phyloP scores from a whole-genome alignment of 64 coral and sea anemone genomes.

The Montipora foliosa region DNA sequence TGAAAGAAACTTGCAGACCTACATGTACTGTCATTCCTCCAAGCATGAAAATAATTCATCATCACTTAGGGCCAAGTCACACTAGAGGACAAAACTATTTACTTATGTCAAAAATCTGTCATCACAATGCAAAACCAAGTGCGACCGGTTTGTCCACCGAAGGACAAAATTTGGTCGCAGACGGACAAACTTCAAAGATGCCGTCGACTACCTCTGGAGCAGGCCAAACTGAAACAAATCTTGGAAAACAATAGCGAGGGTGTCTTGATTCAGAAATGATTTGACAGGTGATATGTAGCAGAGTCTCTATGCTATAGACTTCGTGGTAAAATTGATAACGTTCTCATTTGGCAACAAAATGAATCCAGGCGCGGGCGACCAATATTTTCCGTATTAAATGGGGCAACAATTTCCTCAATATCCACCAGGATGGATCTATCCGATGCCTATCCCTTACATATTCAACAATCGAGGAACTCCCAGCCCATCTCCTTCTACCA shows the following conservation, averaged over 20 bases:
- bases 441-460: too few species aligned
- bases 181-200: neutral
- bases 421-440: constrained; percentile 22
- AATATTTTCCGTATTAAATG: neutral
- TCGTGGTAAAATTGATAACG: neutral
- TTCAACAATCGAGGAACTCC: too few species aligned
- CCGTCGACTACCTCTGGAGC: constrained; percentile 21
- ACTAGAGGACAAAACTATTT: constrained; percentile 46
- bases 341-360: constrained; percentile 20
- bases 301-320: constrained; percentile 5
- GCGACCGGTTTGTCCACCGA: constrained; percentile 36
- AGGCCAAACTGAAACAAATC: constrained; percentile 14
- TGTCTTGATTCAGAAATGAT: constrained; percentile 25
- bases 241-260: constrained; percentile 14
- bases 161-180: constrained; percentile 2
- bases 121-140: constrained; percentile 60
- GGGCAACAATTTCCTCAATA: neutral
- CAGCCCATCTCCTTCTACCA: too few species aligned
- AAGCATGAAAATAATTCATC: too few species aligned
- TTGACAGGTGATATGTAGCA: constrained; percentile 28
- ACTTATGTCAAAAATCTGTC: constrained; percentile 51
- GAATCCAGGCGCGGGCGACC: constrained; percentile 20
- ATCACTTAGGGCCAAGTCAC: constrained; percentile 14
- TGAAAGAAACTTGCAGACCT: too few species aligned
- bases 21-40: too few species aligned